phyloP scores from a whole-genome alignment of 2,113 vertebrate genomes.

The Ophiodon elongatus region DNA sequence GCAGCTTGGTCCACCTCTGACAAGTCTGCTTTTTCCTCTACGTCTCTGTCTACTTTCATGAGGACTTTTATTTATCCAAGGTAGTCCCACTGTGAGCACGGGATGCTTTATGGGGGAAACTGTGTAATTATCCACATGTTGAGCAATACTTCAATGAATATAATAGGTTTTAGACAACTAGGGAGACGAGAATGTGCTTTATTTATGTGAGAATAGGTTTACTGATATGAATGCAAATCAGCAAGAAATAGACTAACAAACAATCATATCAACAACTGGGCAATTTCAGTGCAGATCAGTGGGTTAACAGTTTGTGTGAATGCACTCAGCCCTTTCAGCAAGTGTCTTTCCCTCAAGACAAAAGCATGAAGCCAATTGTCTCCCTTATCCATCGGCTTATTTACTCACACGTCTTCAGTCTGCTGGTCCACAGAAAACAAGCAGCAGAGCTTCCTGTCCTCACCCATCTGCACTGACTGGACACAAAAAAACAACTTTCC shows the following conservation, averaged over 20 bases:
- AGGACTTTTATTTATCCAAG: conserved; percentile 5
- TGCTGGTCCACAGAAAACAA: conserved; percentile 28
- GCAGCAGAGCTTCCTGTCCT: conserved; percentile 58
- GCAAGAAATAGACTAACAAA: conserved; percentile 11
- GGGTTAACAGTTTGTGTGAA: background rate
- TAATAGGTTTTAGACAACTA: background rate
- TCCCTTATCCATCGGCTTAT: conserved; percentile 7
- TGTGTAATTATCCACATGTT: conserved; percentile 6
- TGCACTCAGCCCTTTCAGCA: background rate
- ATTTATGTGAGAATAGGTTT: background rate
- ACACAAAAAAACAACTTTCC: conserved; percentile 44
- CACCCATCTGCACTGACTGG: conserved; percentile 8
- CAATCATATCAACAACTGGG: conserved; percentile 36
- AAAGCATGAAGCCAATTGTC: background rate
- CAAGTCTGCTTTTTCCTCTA: conserved; percentile 12
- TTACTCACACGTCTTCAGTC: conserved; percentile 7
- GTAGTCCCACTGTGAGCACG: background rate
- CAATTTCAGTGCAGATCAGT: conserved; percentile 19
- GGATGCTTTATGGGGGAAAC: background rate
- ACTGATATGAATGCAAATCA: conserved; percentile 35
- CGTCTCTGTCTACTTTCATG: conserved; percentile 1
- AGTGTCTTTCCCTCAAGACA: background rate
- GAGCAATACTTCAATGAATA: conserved; percentile 1
- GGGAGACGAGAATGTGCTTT: background rate
- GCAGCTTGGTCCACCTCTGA: conserved; percentile 28